Base-by-base conservation (phyloP, 2,888 invertebrate species). In the Zonitis immaculata region DNA sequence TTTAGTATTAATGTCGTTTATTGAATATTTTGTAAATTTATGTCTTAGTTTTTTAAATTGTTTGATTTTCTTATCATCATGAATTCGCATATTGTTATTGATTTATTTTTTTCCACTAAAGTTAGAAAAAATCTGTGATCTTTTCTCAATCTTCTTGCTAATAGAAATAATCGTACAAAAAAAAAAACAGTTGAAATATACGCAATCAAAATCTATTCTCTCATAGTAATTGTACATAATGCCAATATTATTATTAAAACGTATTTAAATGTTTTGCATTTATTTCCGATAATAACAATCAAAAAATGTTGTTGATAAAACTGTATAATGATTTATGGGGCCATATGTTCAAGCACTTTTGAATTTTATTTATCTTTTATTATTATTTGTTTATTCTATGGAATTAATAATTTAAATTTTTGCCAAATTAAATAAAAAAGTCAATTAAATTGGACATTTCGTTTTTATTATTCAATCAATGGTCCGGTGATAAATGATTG, bases 131-230 rank as follows among this genome's bases (percentile, higher is more conserved):
- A 70, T 70, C 71, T 71, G 71, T 70, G 70, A 71, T 70, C 70
- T 67, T 66, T 67, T 67, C 66, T 67, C 66, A 68, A 67, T 67
- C 68, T 67, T 66, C 67, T n/a, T 70, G 66, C 66, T 70, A 59
- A 62, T 65, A 65, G 62, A 61, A 62, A 61, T 62, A 64, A 58
- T 64, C 65, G 65, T 66, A 68, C 66, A 67, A 63, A 64, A 63
- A 47, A n/a, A 26, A 48, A 39, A 18, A 1, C 18, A 8, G 18
- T 16, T 42, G 16, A 28, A 63, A 59, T 61, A 65, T 57, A 57
- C 66, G 62, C 66, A 70, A 69, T 69, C 68, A 70, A 69, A 69
- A 69, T 58, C 52, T 62, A 59, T 66, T 66, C 56, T 59, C 52
- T 59, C 43, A 49, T 44, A 42, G 27, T 27, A 51, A 16, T 28